phyloP scores from a whole-genome alignment of 2,888 invertebrate genomes.

The Orchesella flavescens region DNA sequence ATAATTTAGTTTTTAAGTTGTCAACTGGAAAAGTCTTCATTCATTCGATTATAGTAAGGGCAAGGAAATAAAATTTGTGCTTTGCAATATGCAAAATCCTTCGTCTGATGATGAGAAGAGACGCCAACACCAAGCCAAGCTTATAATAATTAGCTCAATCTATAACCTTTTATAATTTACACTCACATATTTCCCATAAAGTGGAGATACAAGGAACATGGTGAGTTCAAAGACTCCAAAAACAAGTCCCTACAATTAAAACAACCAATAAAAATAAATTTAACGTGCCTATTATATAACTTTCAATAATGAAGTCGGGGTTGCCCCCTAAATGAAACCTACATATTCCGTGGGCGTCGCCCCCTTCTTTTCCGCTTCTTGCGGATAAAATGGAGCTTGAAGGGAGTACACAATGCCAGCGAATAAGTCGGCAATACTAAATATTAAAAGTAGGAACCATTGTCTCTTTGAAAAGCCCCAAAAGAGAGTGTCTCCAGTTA shows the following conservation, averaged over 20 bases:
- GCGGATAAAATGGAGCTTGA: constrained; percentile 90
- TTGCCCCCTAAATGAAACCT: constrained; percentile 78
- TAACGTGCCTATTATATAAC: too few species aligned
- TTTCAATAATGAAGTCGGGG: too few species aligned
- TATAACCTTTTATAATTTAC: constrained; percentile 74
- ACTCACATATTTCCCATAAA: constrained; percentile 75
- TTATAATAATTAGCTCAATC: too few species aligned
- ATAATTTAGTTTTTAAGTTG: neutral
- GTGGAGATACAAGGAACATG: constrained; percentile 72
- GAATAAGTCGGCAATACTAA: constrained; percentile 87
- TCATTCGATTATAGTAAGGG: too few species aligned
- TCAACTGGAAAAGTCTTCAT: neutral
- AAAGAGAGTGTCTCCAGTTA: constrained; percentile 61
- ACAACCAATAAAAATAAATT: too few species aligned
- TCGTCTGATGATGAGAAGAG: too few species aligned
- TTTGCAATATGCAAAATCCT: neutral
- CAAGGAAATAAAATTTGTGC: neutral
- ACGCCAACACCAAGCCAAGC: too few species aligned
- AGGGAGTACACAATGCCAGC: constrained; percentile 89
- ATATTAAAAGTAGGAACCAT: constrained; percentile 85
- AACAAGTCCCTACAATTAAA: constrained; percentile 89
- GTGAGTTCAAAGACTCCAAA: constrained; percentile 81
- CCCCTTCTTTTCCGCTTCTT: constrained; percentile 88
- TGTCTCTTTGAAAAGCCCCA: constrained; percentile 81
- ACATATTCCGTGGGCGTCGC: constrained; percentile 86